Percentiles rank a stretch among this genome's conserved stretches.
These are phyloP conservation scores for Tragelaphus scriptus DNA, from an alignment of 2,113 vertebrate species.

Conservation along the genomic window DNA sequence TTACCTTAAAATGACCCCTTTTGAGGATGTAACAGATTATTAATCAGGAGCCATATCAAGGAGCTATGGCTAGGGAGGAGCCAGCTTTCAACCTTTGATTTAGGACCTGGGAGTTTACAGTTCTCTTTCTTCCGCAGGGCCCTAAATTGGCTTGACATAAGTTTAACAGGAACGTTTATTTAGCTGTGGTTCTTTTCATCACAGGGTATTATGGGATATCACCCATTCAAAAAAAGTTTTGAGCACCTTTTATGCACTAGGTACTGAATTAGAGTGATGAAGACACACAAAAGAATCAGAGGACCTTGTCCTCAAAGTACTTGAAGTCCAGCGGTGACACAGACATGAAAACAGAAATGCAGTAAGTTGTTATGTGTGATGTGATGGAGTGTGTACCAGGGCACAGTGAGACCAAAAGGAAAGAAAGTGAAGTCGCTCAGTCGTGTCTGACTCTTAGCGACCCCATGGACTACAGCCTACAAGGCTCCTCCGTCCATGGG, in stretches of 20 bases:
- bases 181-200: slow-evolving; percentile 22
- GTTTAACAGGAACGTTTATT: slow-evolving; percentile 42
- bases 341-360: neutral
- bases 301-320: neutral
- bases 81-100: slow-evolving; percentile 70
- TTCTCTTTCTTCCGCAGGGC: slow-evolving; percentile 60
- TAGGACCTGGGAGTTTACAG: slow-evolving; percentile 69
- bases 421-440: neutral
- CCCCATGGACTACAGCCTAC: neutral
- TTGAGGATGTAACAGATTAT: slow-evolving; percentile 75
- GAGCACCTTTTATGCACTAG: neutral
- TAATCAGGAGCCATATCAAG: slow-evolving; percentile 73
- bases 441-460: neutral
- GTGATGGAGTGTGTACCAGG: neutral
- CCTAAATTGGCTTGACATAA: slow-evolving; percentile 59
- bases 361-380: neutral
- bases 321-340: neutral
- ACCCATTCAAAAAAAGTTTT: neutral
- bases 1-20: slow-evolving; percentile 73
- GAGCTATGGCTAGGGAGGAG: slow-evolving; percentile 63
- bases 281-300: neutral
- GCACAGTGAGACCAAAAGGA: neutral
- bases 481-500: neutral
- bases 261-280: neutral
- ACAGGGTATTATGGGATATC: slow-evolving; percentile 44